phyloP scores from a whole-genome alignment of 2,113 vertebrate species.

The Eulacestoma nigropectus region DNA sequence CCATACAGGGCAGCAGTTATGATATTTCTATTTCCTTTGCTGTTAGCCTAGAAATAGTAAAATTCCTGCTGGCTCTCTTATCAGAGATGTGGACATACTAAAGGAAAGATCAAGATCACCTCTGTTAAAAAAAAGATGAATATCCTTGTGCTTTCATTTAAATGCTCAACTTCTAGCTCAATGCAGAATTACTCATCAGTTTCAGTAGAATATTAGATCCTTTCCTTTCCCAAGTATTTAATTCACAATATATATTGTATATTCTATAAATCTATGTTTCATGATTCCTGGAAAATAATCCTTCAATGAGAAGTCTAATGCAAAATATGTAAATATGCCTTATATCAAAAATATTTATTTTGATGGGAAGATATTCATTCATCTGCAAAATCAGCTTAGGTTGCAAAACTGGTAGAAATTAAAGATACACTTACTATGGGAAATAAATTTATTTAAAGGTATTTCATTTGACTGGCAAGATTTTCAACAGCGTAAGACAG shows the following conservation, averaged over 20 bases:
- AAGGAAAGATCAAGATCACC: conserved; percentile 46
- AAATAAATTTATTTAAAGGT: not conserved
- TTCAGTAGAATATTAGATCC: not conserved
- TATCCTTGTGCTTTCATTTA: not conserved
- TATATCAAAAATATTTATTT: not conserved
- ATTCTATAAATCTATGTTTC: not conserved
- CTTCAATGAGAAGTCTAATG: not conserved
- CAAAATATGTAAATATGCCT: not conserved
- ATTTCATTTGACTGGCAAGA: not conserved
- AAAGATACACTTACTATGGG: not conserved
- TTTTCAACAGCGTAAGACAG: not conserved
- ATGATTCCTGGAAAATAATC: not conserved
- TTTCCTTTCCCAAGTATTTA: not conserved
- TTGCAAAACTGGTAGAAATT: not conserved
- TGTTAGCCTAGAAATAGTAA: conserved; percentile 59
- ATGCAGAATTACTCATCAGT: conserved; percentile 1
- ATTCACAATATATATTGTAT: not conserved
- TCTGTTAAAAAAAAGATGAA: conserved; percentile 57
- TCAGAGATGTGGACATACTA: conserved; percentile 53
- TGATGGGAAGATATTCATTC: not conserved
- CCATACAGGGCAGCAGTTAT: conserved; percentile 32
- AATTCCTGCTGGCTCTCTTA: conserved; percentile 58
- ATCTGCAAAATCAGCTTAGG: not conserved
- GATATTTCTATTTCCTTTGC: conserved; percentile 58
- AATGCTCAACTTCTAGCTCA: not conserved